Evolutionary conservation across 2,113 vertebrate genomes (phyloP).

Genomic region (Paedocypris sp.): DNA sequence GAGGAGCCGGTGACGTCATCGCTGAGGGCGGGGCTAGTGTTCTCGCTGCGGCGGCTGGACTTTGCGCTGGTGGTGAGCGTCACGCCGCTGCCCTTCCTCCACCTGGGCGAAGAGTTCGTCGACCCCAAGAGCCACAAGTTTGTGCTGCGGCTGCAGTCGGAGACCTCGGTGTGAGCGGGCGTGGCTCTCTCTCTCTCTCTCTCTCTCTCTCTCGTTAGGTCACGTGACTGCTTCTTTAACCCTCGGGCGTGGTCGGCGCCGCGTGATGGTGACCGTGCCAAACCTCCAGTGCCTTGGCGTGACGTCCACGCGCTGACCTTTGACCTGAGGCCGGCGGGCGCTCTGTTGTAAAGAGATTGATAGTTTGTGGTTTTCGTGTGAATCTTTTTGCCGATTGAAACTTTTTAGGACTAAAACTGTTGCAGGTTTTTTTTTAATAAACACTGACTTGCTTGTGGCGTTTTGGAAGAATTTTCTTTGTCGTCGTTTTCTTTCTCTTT

Average conservation of each 20-base stretch:
- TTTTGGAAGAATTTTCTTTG: too few species aligned
- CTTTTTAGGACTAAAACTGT: slow-evolving; percentile 37
- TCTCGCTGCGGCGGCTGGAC: slow-evolving; percentile 75
- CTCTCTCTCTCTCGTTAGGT: too few species aligned
- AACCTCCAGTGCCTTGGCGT: too few species aligned
- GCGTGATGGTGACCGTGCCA: too few species aligned
- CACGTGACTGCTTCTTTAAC: too few species aligned
- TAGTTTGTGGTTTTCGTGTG: slow-evolving; percentile 24
- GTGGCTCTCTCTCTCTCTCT: too few species aligned
- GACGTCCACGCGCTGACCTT: too few species aligned
- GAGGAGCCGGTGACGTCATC: slow-evolving; percentile 82
- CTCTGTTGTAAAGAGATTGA: slow-evolving; percentile 39
- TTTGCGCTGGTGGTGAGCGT: slow-evolving; percentile 84
- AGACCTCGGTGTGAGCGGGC: slow-evolving; percentile 74
- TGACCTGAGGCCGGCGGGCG: too few species aligned
- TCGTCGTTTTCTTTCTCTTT: too few species aligned
- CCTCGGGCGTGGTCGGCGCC: too few species aligned
- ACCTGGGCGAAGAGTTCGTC: slow-evolving; percentile 81
- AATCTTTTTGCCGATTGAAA: slow-evolving; percentile 15
- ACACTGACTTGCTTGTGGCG: too few species aligned
- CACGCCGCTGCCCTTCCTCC: slow-evolving; percentile 76
- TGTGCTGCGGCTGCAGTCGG: slow-evolving; percentile 89
- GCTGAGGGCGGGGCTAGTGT: slow-evolving; percentile 73
- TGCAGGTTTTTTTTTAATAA: slow-evolving; percentile 33
- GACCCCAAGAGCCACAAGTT: slow-evolving; percentile 95